phyloP scores from a whole-genome alignment of 2,888 invertebrate species.

The Limulus polyphemus region DNA sequence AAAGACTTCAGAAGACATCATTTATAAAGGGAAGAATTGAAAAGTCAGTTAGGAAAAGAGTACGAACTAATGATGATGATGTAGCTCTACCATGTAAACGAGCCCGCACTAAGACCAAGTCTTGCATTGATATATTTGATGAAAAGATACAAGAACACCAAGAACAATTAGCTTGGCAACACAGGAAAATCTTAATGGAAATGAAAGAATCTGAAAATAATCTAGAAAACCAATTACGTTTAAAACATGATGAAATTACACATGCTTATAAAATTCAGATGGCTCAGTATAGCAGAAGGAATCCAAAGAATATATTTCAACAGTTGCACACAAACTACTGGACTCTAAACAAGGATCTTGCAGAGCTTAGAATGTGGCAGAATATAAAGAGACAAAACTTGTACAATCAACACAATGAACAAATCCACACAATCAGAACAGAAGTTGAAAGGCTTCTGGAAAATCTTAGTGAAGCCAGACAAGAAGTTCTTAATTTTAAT shows the following conservation, averaged over 20 bases:
- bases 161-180: not conserved
- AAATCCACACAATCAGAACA: not conserved
- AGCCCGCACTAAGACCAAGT: not conserved
- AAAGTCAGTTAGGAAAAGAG: not conserved
- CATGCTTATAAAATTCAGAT: no score
- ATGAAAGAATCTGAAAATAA: no score
- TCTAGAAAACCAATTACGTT: no score
- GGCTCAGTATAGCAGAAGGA: no score
- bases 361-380: not conserved
- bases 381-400: not conserved
- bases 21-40: not conserved
- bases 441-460: slow-evolving; percentile 1
- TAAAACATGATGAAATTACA: no score
- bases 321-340: no score
- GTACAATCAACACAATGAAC: not conserved
- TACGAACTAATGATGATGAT: not conserved
- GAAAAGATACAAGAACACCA: slow-evolving; percentile 2
- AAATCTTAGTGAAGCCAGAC: slow-evolving; percentile 3
- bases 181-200: not conserved
- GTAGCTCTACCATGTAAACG: slow-evolving; percentile 1
- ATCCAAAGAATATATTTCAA: no score
- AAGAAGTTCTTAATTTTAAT: slow-evolving; percentile 12
- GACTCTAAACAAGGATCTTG: no score
- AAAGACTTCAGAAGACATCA: not conserved
- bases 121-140: slow-evolving; percentile 10